Evolutionary conservation across 2,113 vertebrate genomes (phyloP), one percentile per base, ranked within the genome.

Genomic region (Xiphophorus hellerii): DNA sequence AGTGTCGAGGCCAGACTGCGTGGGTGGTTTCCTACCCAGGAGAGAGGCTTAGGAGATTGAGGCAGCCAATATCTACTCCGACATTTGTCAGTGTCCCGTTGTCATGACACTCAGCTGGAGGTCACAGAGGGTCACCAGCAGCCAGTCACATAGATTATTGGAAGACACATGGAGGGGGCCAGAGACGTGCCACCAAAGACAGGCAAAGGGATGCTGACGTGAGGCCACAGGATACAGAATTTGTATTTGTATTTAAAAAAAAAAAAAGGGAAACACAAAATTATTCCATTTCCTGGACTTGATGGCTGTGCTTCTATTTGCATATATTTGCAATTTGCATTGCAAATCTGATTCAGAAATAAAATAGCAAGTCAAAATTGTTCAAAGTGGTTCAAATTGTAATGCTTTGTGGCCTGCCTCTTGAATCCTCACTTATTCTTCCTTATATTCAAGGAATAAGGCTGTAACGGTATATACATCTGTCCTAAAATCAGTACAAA

Each of bases 61-160:
- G 65, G 87, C 81, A 89, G 90, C 91, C 89, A 92, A 90, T 91
- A 92, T 92, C 90, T 77, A 69, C 81, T 85, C 84, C 88, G 91
- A 93, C 90, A 89, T 92, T 93, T 92, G 88, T 92, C 87, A 87
- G 77, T 78, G 78, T 88, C 85, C 88, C 29, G 80, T 90, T 90
- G 91, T 85, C 90, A 89, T 88, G 91, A 84, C 85, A 82, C 87
- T 83, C 83, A 87, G 88, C 87, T 89, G 89, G 90, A 85, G 85
- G 87, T 90, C 88, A 85, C 10, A 30, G 51, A 62, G 71, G 92
- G 90, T 91, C 89, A 89, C 70, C 0, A 27, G 62, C 74, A 88
- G 77, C 78, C 86, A 84, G 89, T 90, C 84, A 82, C 84, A 84
- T 64, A 85, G 85, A 89, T 91, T 86, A 88, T 79, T 77, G 73